phyloP scores from a whole-genome alignment of 2,113 vertebrate species.

The Oceanodroma tethys region DNA sequence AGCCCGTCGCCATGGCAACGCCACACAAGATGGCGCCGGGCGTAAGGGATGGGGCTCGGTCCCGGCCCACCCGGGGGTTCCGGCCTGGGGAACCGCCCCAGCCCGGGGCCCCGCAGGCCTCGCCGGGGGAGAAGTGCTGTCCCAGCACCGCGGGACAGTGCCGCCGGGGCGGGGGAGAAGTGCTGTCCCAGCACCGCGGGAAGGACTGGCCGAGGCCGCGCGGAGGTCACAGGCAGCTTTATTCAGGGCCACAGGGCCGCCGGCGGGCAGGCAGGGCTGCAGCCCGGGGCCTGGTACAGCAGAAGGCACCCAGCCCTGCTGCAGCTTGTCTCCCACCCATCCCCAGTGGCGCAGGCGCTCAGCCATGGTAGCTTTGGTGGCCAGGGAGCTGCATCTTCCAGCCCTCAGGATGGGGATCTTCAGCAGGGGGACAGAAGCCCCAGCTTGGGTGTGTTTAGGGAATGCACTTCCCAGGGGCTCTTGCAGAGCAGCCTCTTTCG shows the following conservation, averaged over 20 bases:
- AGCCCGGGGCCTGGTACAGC: background rate
- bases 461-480: accelerated
- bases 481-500: background rate
- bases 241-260: background rate
- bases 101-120: too few relatives aligned
- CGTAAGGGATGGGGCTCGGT: accelerated
- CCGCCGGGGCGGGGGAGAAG: background rate
- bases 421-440: accelerated
- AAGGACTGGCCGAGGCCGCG: background rate
- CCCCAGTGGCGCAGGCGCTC: accelerated
- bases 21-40: background rate
- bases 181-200: background rate
- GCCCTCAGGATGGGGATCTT: background rate
- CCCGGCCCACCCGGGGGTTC: too few relatives aligned
- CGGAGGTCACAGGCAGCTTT: background rate
- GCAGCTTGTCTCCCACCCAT: background rate
- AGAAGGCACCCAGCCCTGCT: background rate
- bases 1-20: background rate
- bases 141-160: background rate
- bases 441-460: accelerated
- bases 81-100: too few relatives aligned
- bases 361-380: accelerated
- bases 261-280: background rate
- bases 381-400: accelerated
- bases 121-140: background rate